Base-by-base conservation (phyloP, 2,113 vertebrate species). In the Psephotus haematonotus region DNA sequence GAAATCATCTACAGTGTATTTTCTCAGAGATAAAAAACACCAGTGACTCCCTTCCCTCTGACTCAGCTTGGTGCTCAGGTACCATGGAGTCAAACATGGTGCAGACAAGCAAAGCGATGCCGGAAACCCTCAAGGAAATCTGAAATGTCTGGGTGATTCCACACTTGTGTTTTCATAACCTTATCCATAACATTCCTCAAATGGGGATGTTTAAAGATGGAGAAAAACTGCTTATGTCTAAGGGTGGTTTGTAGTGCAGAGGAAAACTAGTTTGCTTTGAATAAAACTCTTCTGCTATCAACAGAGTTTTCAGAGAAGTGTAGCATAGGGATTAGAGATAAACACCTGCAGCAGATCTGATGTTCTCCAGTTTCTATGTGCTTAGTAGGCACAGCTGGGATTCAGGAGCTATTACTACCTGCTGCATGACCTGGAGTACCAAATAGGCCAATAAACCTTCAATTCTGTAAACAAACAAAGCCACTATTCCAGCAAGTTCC, bases 11-110 rank as follows among this genome's bases (percentile, higher is more conserved):
- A 10, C 68, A 47, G 63, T 18, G 72, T 71, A 84, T 96, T 95
- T 96, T 90, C 93, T 83, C 28, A 47, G 82, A 88, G 95, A 96
- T 94, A 92, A 96, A 95, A 95, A 90, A 7, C 85, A 95, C 93
- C 86, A 95, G 80, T 1, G 2, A 50, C 82, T 96, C 64, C 77
- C 92, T 80, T 94, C 50, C 65, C 72, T 95, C 92, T 96, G 92
- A 96, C 88, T 94, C 95, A 90, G 92, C 82, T 88, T 65, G 50
- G 64, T 86, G 92, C 69, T 91, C 92, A 93, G 93, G 84, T 96
- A 81, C 82, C 64, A 57, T 9, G 75, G 90, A 93, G 94, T 76
- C 87, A 95, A 95, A 77, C 0, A n/a, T 68, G 62, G 39, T 59
- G 33, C 43, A 93, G 80, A 41, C n/a, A 67, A 78, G 53, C 79